Evolutionary conservation across 2,888 invertebrate genomes (phyloP), one percentile per base, ranked within the genome.

Genomic region (Cylindroiulus punctatus): DNA sequence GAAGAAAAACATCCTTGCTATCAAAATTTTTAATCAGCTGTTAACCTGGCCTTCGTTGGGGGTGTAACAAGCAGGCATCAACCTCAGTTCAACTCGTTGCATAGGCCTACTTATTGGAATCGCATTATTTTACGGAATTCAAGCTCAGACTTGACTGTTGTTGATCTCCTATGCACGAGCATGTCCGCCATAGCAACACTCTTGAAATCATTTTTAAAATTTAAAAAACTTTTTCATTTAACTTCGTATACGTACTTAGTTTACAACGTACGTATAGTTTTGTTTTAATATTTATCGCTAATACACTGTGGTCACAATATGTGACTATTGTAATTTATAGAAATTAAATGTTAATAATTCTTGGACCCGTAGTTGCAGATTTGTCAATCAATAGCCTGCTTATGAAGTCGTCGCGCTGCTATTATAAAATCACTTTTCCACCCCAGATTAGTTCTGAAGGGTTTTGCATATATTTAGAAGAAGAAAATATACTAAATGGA

Each of bases 81-180:
- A 76, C 76, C 76, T 76, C 76, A 26, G 76, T 76, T 76, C 76
- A 76, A 76, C 76, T 76, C 17, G 30, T 76, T 76, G 30, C 76
- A 22, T 76, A 76, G 30, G 76, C 76, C 76, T 30, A 76, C 76
- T 76, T 76, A 30, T 76, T 76, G 76, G 26, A 76, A 76, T 76
- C 22, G 22, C 30, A 65, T 26, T 65, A 26, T 26, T 40, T n/a
- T 57, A 57, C 57, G 19, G 65, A 12, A 22, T 22, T 65, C 65
- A 65, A 65, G 26, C 22, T 47, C 8, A 65, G 26, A 3, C 26
- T 22, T n/a, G 7, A n/a, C 12, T 1, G 65, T 65, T n/a, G 1
- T 57, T 65, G 65, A 22, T 26, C 65, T 57, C 57, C 2, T n/a
- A 19, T 57, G 26, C 65, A 65, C 5, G 26, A 26, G 65, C 26